Conservation (phyloP, 2,113 vertebrate species). For the Myanophis thanlyinensis region DNA sequence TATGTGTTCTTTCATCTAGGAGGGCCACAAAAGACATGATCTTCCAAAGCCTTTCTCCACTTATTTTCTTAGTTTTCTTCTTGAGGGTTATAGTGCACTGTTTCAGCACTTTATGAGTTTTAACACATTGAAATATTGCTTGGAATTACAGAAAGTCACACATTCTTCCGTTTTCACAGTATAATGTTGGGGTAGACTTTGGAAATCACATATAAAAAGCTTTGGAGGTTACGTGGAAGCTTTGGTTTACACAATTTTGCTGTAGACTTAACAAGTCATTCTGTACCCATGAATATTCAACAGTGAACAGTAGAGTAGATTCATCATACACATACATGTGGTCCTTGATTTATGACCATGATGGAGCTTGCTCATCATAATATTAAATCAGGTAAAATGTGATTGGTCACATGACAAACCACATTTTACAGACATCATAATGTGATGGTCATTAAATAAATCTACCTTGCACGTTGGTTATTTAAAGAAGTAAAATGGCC, state of each 20-base stretch:
- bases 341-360: no score
- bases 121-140: neutral
- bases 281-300: neutral
- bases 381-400: no score
- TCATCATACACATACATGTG: neutral
- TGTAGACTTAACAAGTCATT: neutral
- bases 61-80: neutral
- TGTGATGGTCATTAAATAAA: no score
- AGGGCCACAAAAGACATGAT: neutral
- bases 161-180: no score
- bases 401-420: no score
- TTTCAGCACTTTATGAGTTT: neutral
- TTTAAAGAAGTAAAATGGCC: neutral
- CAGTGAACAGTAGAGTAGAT: neutral
- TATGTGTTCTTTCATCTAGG: neutral
- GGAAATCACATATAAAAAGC: no score
- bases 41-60: neutral
- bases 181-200: no score
- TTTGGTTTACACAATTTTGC: neutral
- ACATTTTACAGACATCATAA: no score
- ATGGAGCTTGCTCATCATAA: no score
- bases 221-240: no score
- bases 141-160: neutral
- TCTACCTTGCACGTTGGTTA: neutral
- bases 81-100: neutral